Evolutionary conservation across 2,113 vertebrate genomes (phyloP).

Genomic region (Agelaius tricolor): DNA sequence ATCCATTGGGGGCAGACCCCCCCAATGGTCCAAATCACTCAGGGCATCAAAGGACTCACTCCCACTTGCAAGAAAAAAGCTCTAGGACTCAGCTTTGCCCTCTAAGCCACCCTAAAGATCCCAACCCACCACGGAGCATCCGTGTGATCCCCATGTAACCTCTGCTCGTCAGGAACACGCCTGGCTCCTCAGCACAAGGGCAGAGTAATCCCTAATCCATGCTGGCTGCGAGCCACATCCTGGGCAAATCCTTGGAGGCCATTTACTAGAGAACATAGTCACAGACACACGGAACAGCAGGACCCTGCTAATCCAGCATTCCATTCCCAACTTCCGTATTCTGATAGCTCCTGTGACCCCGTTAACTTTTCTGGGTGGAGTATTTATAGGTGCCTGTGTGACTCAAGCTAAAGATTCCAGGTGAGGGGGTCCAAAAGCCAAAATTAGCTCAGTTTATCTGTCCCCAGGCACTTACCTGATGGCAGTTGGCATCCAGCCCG

Average conservation of each 20-base stretch:
- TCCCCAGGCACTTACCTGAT: conserved; percentile 78
- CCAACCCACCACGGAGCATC: background rate
- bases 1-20: too few species aligned
- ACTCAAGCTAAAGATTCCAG: background rate
- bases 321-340: background rate
- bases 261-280: background rate
- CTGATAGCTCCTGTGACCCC: background rate
- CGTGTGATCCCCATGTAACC: accelerated
- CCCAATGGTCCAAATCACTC: too few species aligned
- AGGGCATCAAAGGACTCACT: background rate
- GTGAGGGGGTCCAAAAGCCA: background rate
- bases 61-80: background rate
- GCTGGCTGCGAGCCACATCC: background rate
- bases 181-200: background rate
- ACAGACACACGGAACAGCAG: background rate
- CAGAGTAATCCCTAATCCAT: conserved; percentile 1
- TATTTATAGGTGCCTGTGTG: background rate
- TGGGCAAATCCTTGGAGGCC: background rate
- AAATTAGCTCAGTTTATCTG: accelerated
- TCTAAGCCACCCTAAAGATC: background rate
- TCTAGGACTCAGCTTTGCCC: accelerated
- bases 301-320: background rate
- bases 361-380: background rate
- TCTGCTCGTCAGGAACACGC: accelerated
- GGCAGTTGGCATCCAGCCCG: conserved; percentile 91